Conservation (phyloP, 2,113 vertebrate genomes). For the Centropristis striata region DNA sequence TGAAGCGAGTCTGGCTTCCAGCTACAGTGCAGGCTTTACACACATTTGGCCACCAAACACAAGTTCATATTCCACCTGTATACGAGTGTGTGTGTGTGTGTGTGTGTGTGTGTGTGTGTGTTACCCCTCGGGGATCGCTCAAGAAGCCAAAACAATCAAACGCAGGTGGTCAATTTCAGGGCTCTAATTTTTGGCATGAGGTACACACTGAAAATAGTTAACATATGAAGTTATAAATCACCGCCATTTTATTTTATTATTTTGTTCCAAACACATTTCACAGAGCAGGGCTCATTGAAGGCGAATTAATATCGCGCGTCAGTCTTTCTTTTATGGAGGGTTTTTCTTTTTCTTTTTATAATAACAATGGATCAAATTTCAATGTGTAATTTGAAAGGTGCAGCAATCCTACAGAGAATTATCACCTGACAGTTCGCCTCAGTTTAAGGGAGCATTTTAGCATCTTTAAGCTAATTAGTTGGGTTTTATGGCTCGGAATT, state of each 20-base stretch:
- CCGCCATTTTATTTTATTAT: slow-evolving; percentile 59
- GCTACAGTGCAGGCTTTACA: slow-evolving; percentile 40
- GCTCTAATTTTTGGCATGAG: slow-evolving; percentile 70
- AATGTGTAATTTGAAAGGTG: neutral
- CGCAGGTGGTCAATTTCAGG: slow-evolving; percentile 79
- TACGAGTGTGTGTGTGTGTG: slow-evolving; percentile 29
- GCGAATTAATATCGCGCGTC: slow-evolving; percentile 45
- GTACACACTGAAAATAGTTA: slow-evolving; percentile 73
- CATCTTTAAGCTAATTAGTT: neutral
- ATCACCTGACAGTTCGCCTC: neutral
- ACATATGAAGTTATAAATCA: slow-evolving; percentile 82
- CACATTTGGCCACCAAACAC: slow-evolving; percentile 64
- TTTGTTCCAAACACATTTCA: slow-evolving; percentile 72
- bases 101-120: slow-evolving; percentile 4
- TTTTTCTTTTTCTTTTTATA: neutral
- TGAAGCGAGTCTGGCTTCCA: slow-evolving; percentile 62
- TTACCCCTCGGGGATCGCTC: slow-evolving; percentile 59
- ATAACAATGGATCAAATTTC: slow-evolving; percentile 4
- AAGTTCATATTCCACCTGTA: slow-evolving; percentile 75
- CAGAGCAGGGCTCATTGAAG: slow-evolving; percentile 58
- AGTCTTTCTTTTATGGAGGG: slow-evolving; percentile 34
- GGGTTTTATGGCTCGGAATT: neutral
- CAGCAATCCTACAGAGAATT: neutral
- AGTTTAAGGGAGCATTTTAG: neutral
- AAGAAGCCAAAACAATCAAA: slow-evolving; percentile 81